Evolutionary conservation across 2,797 vertebrate genomes (phyloP), one percentile per base, ranked within the genome.

Genomic region (Melopsittacus undulatus): DNA sequence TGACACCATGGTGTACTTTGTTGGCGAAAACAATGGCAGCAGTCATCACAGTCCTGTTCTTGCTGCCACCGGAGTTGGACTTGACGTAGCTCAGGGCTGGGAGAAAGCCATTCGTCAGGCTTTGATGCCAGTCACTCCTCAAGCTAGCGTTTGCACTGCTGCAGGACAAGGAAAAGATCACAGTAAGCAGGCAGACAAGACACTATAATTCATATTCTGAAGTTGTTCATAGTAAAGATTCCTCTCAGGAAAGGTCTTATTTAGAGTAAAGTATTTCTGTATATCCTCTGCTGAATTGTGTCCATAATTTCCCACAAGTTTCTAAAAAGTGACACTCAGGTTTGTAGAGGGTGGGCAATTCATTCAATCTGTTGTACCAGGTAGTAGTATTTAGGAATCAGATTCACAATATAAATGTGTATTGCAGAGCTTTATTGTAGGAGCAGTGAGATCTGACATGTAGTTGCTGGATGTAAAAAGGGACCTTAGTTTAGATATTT

Each of bases 31-130:
- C 97, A 99, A 98, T 91, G 97, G 98, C 84, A 98, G 98, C 81
- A 97, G 97, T 97, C 98, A 98, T 95, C 98, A 99, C 96, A 99
- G 97, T 96, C 98, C 99, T 2, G 98, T 98, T 83, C 98, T 99
- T 96, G 98, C 98, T 38, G 99, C 99, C 89, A 98, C 99, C 3
- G 99, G 99, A 88, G 98, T 99, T 43, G 99, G 99, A 95, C 97
- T 98, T 96, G 99, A 99, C 64, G 99, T 99, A 96, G 99, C 99
- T 56, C 99, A 99, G 96, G 98, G 99, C 97, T 99, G 99, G 99
- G 99, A 99, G 98, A 99, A 99, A 96, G 99, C 99, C 97, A 99
- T 99, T 97, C 98, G 99, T 96, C 99, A 99, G 96, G 99, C 99
- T 92, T 98, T 99, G 97, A 99, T 99, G 99, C 99, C 99, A 32